phyloP scores from a whole-genome alignment of 2,797 vertebrate species.

The Sternotherus odoratus region DNA sequence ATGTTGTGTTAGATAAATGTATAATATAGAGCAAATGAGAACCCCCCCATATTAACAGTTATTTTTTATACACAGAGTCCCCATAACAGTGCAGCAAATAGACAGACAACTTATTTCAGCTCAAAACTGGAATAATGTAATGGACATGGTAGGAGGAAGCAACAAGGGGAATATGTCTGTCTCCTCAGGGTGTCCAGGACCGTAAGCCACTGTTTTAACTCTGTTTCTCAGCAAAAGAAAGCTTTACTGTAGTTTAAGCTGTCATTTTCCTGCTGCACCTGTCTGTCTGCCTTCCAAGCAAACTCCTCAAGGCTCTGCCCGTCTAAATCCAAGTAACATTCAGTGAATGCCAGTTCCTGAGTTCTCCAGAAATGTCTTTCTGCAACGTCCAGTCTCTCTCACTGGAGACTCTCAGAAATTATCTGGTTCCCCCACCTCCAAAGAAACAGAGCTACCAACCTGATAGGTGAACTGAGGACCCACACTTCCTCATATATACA shows the following conservation, averaged over 20 bases:
- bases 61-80: neutral
- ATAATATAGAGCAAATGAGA: no score
- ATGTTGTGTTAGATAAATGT: neutral
- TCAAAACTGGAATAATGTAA: no score
- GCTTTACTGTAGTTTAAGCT: no score
- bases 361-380: neutral
- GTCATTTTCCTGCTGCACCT: no score
- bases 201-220: no score
- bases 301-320: no score
- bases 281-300: no score
- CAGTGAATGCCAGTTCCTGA: no score
- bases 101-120: neutral
- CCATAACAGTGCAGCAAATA: neutral
- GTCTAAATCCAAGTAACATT: no score
- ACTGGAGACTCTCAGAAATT: neutral
- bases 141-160: neutral
- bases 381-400: neutral
- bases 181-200: no score
- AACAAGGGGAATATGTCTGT: neutral
- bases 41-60: no score
- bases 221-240: no score
- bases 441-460: neutral
- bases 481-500: neutral
- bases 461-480: neutral
- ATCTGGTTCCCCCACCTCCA: neutral